Evolutionary conservation across 2,113 vertebrate species (phyloP).

Genomic region (Planiliza haematocheilus): DNA sequence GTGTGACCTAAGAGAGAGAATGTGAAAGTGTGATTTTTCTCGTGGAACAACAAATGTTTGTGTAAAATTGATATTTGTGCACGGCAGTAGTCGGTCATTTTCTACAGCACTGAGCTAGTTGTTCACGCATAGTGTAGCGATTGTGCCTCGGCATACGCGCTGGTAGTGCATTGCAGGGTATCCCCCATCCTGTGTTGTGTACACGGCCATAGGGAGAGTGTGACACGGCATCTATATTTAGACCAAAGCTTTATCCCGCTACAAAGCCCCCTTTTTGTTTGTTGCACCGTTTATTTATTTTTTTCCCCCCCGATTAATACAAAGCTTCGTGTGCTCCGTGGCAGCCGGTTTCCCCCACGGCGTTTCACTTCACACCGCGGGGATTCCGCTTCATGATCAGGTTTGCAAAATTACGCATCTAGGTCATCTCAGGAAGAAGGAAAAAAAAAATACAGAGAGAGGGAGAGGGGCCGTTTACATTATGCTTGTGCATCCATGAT

Average conservation of each 20-base stretch:
- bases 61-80: background rate
- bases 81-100: background rate
- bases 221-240: constrained; percentile 77
- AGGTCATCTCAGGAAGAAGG: constrained; percentile 51
- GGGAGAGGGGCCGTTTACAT: background rate
- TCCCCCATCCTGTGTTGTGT: constrained; percentile 58
- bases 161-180: constrained; percentile 59
- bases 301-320: constrained; percentile 2
- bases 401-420: constrained; percentile 49
- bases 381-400: constrained; percentile 53
- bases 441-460: background rate
- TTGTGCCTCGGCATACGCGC: constrained; percentile 4
- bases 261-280: constrained; percentile 31
- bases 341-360: background rate
- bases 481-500: constrained; percentile 17
- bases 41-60: background rate
- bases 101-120: background rate
- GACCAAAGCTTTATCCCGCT: constrained; percentile 63
- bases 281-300: constrained; percentile 33
- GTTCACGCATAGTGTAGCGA: background rate
- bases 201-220: constrained; percentile 55
- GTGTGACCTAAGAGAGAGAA: constrained; percentile 1
- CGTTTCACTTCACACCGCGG: constrained; percentile 27
- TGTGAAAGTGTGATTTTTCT: background rate
- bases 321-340: constrained; percentile 16